phyloP scores from a whole-genome alignment of 2,113 vertebrate species.

The Solea solea region DNA sequence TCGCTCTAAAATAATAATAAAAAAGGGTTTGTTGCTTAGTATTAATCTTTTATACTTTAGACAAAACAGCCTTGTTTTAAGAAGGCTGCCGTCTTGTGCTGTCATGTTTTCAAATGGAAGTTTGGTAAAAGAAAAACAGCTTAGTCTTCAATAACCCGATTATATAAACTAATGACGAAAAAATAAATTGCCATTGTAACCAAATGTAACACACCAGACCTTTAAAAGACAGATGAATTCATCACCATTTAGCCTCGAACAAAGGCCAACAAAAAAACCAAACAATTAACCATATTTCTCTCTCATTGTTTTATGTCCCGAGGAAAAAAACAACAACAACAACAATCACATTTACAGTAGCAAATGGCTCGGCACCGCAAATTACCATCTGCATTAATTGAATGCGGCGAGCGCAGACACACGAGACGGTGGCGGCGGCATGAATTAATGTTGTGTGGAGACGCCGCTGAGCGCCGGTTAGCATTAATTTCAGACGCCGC shows the following conservation, averaged over 20 bases:
- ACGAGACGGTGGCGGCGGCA: conserved; percentile 57
- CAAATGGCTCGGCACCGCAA: conserved; percentile 58
- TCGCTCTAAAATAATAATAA: too few species aligned
- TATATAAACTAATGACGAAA: too few species aligned
- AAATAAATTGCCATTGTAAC: too few species aligned
- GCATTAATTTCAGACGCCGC: conserved; percentile 64
- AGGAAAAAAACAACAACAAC: conserved; percentile 1
- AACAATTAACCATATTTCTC: background rate
- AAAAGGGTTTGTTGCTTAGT: too few species aligned
- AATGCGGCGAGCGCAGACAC: conserved; percentile 55
- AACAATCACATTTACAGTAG: conserved; percentile 41
- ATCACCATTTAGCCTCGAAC: background rate
- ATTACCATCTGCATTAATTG: conserved; percentile 68
- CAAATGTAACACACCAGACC: too few species aligned
- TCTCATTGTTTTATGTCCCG: background rate
- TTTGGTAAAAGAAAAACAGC: too few species aligned
- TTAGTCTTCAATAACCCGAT: too few species aligned
- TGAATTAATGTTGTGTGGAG: conserved; percentile 68
- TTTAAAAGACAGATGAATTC: background rate
- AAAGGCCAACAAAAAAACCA: too few species aligned
- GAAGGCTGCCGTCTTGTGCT: too few species aligned
- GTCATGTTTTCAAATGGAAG: too few species aligned
- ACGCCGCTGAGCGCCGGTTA: conserved; percentile 58
- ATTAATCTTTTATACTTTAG: too few species aligned
- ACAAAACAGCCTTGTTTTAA: too few species aligned